Evolutionary conservation across 1,140 invertebrate species (phyloP), one percentile per base, ranked within the genome.

Genomic region (Drosophila ananassae): DNA sequence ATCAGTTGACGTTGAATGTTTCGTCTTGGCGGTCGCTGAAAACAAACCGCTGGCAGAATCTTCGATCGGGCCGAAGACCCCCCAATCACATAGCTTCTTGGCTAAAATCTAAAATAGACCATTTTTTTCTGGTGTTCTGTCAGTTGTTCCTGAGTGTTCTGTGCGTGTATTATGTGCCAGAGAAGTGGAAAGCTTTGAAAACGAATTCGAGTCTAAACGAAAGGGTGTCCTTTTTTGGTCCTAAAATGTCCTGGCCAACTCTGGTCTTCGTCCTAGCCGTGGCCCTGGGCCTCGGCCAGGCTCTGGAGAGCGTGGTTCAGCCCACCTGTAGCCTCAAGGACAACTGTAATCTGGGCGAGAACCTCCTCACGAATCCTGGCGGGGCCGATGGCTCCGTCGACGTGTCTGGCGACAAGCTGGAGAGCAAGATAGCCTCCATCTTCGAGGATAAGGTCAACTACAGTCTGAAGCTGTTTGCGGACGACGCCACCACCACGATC

Each of bases 401-500:
- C 28, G 64, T 57, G 0, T 41, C 73, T 1, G 71, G 44, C 10
- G 87, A 90, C 30, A 72, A 90, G 32, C 66, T 91, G 56, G 90
- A 91, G 50, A 89, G 73, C 54, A 89, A 91, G 56, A 91, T 91
- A 2, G 78, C 82, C 0, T 90, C 90, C 3, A 85, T 91, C 17
- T 91, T 91, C 57, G 90, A 91, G 76, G 90, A 91, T 66, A 91
- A 91, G 52, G 90, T 91, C 9, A 91, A 91, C 47, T 91, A 91
- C 12, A 91, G 90, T 10, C 56, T 91, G 0, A 91, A 91, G 57
- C 48, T 91, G 10, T 91, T 89, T 44, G 82, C 85, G 34, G 85
- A 91, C 22, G 82, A 91, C 30, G 73, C 56, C n/a, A 51, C 79
- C 8, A 71, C 74, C 7, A 78, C 74, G 1, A 77, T 90, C 41